A percentile compares a stretch with the other conserved stretches of the same genome.
phyloP scores from a whole-genome alignment of 2,888 invertebrate genomes.

The Aporophyla nigra region DNA sequence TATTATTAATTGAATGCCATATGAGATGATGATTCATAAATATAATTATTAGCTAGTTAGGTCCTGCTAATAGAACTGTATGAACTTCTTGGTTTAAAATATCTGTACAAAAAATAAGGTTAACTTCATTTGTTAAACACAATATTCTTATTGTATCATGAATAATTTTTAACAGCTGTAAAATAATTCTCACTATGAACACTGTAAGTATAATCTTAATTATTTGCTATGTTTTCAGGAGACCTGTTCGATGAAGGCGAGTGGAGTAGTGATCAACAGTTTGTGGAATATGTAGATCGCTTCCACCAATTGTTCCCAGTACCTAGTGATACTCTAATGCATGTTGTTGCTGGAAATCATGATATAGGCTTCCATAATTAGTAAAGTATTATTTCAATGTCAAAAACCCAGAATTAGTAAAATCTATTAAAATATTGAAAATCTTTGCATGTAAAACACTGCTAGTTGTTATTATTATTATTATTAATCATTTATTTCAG shows the following conservation, averaged over 20 bases:
- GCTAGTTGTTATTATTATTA: too few relatives aligned
- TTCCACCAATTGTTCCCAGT: constrained; percentile 95
- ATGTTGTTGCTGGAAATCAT: constrained; percentile 98
- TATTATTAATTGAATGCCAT: neutral
- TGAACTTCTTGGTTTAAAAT: neutral
- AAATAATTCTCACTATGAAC: neutral
- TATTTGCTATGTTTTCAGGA: constrained; percentile 90
- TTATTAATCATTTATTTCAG: too few relatives aligned
- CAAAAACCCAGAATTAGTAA: neutral
- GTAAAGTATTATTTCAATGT: constrained; percentile 85
- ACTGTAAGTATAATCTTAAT: neutral
- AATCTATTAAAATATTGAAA: neutral
- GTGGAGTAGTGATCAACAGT: constrained; percentile 94
- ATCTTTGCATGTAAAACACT: constrained; percentile 1
- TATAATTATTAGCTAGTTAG: neutral
- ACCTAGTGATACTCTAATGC: constrained; percentile 92
- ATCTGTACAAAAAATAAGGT: neutral
- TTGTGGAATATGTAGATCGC: constrained; percentile 94
- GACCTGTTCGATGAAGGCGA: constrained; percentile 99
- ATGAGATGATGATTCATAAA: neutral
- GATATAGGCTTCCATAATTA: constrained; percentile 99
- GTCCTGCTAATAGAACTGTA: neutral
- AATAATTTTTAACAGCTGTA: neutral
- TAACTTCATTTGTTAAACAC: neutral
- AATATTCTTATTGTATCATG: too few relatives aligned